phyloP scores from a whole-genome alignment of 1,140 invertebrate genomes.

The Solen grandis region DNA sequence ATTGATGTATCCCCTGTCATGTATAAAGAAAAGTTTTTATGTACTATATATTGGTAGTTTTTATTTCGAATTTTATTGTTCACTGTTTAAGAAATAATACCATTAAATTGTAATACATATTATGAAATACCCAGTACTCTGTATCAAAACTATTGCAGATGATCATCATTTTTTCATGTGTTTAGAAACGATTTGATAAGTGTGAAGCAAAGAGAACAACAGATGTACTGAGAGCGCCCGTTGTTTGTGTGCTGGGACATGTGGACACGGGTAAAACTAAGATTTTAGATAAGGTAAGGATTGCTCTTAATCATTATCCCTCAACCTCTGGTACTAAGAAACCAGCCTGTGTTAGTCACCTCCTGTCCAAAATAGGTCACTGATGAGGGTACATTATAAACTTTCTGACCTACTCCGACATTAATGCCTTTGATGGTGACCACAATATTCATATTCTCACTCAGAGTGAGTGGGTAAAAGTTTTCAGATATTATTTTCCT shows the following conservation, averaged over 20 bases:
- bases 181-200: slow-evolving; percentile 89
- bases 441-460: too few species aligned
- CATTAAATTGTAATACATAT: background rate
- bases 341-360: too few species aligned
- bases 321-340: too few species aligned
- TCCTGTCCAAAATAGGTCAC: too few species aligned
- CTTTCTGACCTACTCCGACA: too few species aligned
- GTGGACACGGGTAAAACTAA: slow-evolving; percentile 99
- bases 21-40: too few species aligned
- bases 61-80: background rate
- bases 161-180: background rate
- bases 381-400: too few species aligned
- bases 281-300: slow-evolving; percentile 95
- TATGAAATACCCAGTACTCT: background rate
- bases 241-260: slow-evolving; percentile 99
- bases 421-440: too few species aligned
- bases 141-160: background rate
- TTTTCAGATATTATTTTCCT: too few species aligned
- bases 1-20: too few species aligned
- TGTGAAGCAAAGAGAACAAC: slow-evolving; percentile 90
- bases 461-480: too few species aligned
- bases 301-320: too few species aligned
- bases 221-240: slow-evolving; percentile 94
- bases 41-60: background rate
- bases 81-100: background rate